Evolutionary conservation across 1,140 invertebrate species (phyloP).

Genomic region (Spodoptera litura): DNA sequence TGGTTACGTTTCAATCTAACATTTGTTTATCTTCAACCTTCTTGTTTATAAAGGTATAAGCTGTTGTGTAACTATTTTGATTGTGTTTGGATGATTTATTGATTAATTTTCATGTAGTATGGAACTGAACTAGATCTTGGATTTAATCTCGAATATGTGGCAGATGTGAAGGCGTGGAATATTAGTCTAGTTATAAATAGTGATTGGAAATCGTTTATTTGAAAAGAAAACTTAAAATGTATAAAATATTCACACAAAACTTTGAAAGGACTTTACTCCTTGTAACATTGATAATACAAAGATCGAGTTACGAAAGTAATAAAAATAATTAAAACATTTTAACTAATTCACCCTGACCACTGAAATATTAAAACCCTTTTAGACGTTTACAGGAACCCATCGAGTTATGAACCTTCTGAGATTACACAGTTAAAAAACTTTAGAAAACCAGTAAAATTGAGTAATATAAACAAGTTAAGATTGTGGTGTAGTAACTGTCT

Average conservation of each 20-base stretch:
- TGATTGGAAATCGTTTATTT: too few relatives aligned
- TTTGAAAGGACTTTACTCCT: too few relatives aligned
- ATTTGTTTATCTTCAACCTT: constrained; percentile 2
- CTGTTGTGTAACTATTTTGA: not conserved
- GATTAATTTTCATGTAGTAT: too few relatives aligned
- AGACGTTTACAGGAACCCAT: not conserved
- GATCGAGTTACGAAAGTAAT: not conserved
- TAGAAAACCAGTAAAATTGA: constrained; percentile 36
- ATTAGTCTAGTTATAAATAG: too few relatives aligned
- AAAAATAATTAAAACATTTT: not conserved
- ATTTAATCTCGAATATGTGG: too few relatives aligned
- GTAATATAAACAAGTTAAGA: constrained; percentile 41
- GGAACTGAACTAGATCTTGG: too few relatives aligned
- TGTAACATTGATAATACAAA: not conserved
- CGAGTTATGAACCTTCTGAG: not conserved
- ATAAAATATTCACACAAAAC: too few relatives aligned
- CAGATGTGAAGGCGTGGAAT: too few relatives aligned
- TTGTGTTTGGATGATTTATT: too few relatives aligned
- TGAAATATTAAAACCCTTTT: constrained; percentile 6
- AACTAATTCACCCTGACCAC: not conserved
- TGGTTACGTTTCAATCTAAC: not conserved
- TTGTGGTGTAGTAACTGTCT: constrained; percentile 42
- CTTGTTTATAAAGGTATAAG: not conserved
- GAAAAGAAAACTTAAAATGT: too few relatives aligned
- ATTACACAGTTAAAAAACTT: constrained; percentile 34